phyloP scores from a whole-genome alignment of 2,888 invertebrate genomes.

The Hydroisotoma schaefferi region DNA sequence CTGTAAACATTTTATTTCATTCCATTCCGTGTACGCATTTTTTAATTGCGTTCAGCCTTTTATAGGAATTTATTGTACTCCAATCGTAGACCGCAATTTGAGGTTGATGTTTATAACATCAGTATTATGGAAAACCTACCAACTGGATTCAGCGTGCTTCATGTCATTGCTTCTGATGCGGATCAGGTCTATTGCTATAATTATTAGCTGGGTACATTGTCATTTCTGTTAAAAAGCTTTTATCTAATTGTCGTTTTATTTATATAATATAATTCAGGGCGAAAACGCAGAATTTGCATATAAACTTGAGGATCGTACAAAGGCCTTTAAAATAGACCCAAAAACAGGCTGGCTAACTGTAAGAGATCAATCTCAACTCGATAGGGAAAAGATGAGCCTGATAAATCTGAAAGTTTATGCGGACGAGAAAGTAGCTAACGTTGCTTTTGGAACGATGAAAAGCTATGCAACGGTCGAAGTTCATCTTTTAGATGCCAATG shows the following conservation, averaged over 20 bases:
- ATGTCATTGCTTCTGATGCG: conserved; percentile 69
- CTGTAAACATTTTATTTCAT: conserved; percentile 51
- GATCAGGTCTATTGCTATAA: conserved; percentile 60
- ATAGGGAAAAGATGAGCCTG: conserved; percentile 71
- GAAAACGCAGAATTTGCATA: conserved; percentile 81
- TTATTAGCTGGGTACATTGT: neutral
- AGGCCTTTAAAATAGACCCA: conserved; percentile 75
- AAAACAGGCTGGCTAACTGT: conserved; percentile 83
- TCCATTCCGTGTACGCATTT: neutral
- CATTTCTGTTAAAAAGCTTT: neutral
- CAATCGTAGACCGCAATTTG: conserved; percentile 63
- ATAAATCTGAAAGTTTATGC: conserved; percentile 74
- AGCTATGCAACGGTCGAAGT: conserved; percentile 71
- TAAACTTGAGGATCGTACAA: conserved; percentile 67
- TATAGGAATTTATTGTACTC: conserved; percentile 7
- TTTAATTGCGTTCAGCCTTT: no score
- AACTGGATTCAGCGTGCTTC: conserved; percentile 69
- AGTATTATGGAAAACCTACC: conserved; percentile 88
- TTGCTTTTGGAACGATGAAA: conserved; percentile 54
- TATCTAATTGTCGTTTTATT: neutral
- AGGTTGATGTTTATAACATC: conserved; percentile 84
- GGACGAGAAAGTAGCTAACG: conserved; percentile 61
- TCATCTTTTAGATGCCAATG: conserved; percentile 80
- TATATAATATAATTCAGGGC: conserved; percentile 54
- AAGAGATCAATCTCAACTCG: conserved; percentile 67